A percentile compares a stretch with the other conserved stretches of the same genome.
Conservation (phyloP, 2,797 vertebrate species). For the Lycodopsis pacificus region DNA sequence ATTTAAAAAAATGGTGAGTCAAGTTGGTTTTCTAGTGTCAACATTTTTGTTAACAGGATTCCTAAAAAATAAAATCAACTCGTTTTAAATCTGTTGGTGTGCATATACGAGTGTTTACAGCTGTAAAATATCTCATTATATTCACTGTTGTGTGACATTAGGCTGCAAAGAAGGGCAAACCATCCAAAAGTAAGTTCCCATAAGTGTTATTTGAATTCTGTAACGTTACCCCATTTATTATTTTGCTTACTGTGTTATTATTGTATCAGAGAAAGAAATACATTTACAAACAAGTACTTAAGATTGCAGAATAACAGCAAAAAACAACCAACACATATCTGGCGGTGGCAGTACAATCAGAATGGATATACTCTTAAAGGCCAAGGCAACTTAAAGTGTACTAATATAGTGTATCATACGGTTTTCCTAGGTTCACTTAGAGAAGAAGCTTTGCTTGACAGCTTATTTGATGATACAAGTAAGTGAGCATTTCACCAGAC, state of each 20-base stretch:
- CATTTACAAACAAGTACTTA: background rate
- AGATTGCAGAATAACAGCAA: background rate
- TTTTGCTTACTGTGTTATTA: background rate
- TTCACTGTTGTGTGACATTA: conserved; percentile 55
- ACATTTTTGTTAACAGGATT: too few species aligned
- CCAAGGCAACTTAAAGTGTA: background rate
- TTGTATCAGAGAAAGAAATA: background rate
- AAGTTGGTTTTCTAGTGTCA: too few species aligned
- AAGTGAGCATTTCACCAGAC: conserved; percentile 31
- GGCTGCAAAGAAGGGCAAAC: conserved; percentile 82
- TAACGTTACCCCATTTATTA: background rate
- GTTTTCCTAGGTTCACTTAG: conserved; percentile 52
- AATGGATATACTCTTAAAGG: background rate
- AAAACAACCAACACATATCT: background rate
- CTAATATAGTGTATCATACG: background rate
- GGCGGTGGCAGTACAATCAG: background rate
- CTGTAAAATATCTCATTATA: background rate
- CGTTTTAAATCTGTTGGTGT: background rate
- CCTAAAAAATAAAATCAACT: too few species aligned
- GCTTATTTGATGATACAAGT: conserved; percentile 81
- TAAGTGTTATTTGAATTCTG: background rate
- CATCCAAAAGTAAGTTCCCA: conserved; percentile 80
- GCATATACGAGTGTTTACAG: background rate
- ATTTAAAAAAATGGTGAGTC: conserved; percentile 75
- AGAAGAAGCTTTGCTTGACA: conserved; percentile 82